Conservation (phyloP, 2,113 vertebrate species). For the Grantiella picta region DNA sequence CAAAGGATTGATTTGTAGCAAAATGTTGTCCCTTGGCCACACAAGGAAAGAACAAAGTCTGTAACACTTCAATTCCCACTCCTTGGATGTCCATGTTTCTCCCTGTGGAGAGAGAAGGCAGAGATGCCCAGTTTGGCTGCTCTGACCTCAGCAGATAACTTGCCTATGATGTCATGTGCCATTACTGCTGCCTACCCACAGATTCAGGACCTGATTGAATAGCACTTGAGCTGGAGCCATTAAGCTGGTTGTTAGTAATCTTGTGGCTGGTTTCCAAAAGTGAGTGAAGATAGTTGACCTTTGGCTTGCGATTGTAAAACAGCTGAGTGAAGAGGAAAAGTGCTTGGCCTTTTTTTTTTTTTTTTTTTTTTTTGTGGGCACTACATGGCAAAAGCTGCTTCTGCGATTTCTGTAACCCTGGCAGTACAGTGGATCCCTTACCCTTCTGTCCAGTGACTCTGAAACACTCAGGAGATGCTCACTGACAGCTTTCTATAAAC, state of each 20-base stretch:
- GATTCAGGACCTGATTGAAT: constrained; percentile 8
- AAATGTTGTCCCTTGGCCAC: not conserved
- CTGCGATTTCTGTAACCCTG: not conserved
- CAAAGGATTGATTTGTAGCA: not conserved
- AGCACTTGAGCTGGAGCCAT: constrained; percentile 61
- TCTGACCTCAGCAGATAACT: constrained; percentile 57
- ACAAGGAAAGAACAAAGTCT: not conserved
- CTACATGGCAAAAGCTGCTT: not conserved
- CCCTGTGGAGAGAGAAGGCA: not conserved
- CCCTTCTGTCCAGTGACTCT: not conserved
- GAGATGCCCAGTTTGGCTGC: not conserved
- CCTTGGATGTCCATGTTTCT: not conserved
- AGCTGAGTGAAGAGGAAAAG: constrained; percentile 56
- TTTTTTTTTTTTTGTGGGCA: not conserved
- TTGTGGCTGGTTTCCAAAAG: constrained; percentile 69
- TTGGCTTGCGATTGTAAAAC: constrained; percentile 61
- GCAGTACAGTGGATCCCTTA: not conserved
- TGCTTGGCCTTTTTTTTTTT: not conserved
- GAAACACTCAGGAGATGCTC: not conserved
- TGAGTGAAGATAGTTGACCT: constrained; percentile 61
- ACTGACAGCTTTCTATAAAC: not conserved
- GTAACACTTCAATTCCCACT: not conserved
- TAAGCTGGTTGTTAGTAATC: constrained; percentile 70
- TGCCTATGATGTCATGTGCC: constrained; percentile 63
- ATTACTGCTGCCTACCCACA: constrained; percentile 35